These are phyloP conservation scores for Emydocephalus ijimae DNA, from an alignment of 2,113 vertebrate genomes.

Conservation along the genomic window DNA sequence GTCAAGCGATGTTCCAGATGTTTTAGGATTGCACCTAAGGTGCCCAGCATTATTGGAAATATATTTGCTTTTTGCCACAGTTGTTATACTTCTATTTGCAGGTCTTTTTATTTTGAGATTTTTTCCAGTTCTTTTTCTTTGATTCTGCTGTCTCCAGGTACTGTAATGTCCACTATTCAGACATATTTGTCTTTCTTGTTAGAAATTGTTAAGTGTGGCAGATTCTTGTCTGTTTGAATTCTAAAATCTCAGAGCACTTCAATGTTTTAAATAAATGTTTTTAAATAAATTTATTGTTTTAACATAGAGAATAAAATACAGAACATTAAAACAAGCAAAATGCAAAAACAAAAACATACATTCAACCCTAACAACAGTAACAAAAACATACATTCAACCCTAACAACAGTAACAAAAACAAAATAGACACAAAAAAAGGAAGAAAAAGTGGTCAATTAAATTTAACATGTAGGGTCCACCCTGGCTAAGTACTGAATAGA, in stretches of 20 bases:
- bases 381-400: too few species aligned
- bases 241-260: background rate
- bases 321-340: too few species aligned
- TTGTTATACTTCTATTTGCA: background rate
- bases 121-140: background rate
- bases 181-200: background rate
- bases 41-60: background rate
- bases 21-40: background rate
- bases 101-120: background rate
- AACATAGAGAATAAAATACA: too few species aligned
- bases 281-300: too few species aligned
- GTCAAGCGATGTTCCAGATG: background rate
- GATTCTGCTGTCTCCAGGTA: background rate
- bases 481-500: too few species aligned
- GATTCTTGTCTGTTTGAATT: background rate
- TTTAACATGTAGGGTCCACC: too few species aligned
- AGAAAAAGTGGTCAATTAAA: too few species aligned
- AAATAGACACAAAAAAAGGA: too few species aligned
- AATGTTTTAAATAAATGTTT: background rate
- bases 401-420: too few species aligned
- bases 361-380: too few species aligned
- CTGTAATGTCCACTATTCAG: background rate
- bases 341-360: too few species aligned
- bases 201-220: background rate
- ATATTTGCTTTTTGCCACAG: background rate